Evolutionary conservation across 2,888 invertebrate genomes (phyloP), one percentile per base, ranked within the genome.

Genomic region (Chaitophorus viminalis): DNA sequence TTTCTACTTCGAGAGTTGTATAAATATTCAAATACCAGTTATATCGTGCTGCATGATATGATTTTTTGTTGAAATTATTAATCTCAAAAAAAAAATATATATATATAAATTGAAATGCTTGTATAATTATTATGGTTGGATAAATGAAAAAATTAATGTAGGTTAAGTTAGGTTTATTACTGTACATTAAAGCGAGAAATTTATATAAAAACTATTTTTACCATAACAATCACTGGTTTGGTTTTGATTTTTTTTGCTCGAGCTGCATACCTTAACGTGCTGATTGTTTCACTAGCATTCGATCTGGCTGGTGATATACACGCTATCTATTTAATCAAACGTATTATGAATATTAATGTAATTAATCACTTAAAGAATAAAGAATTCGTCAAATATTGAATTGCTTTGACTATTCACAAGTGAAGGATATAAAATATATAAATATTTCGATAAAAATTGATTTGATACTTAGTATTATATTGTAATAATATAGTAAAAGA

Each of bases 171-270:
- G 46, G 46, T 60, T 60, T 25, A 60, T 60, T 60, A 21, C 25
- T 60, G 11, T 68, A 14, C 60, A 54, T 82, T 54, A 25, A 54
- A 75, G 29, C 8, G 21, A 29, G 29, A 8, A 46, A 46, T 60
- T 1, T 0, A 33, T n/a, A n/a, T n/a, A 79, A 79, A 29, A 85
- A 79, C 31, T 3, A 77, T 78, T 54, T 93, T 93, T 92, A 96
- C 96, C 97, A 98, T 98, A 92, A 97, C 95, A 46, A 98, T 95
- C 31, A 98, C 95, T 0, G 98, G 98, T 91, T 97, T 98, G 0
- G 97, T 96, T 90, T 96, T 95, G 89, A 98, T 98, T 91, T 95
- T 95, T 92, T 98, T 98, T 0, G 98, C 97, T 90, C 98, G 93
- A 0, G 97, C 95, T 0, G 98, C 98, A 92, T 98, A 98, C 33